Percentiles rank a stretch among this genome's conserved stretches.
Conservation (phyloP, 2,113 vertebrate species). For the Cheirogaleus medius region DNA sequence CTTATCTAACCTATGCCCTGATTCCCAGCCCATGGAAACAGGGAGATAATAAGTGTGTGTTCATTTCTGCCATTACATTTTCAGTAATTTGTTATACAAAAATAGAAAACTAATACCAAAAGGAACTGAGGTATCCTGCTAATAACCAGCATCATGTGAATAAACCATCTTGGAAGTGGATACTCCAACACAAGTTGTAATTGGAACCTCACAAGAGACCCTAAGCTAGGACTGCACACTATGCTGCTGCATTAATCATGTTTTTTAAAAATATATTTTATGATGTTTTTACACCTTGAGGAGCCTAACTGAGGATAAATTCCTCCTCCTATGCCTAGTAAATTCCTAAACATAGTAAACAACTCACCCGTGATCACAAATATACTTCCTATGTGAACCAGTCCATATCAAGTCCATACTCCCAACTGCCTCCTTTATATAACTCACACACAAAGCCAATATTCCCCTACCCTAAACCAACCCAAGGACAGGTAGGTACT, state of each 20-base stretch:
- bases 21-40: not conserved
- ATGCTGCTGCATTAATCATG: not conserved
- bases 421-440: not conserved
- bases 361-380: not conserved
- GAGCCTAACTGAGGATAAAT: not conserved
- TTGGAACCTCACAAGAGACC: not conserved
- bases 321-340: not conserved
- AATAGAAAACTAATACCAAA: not conserved
- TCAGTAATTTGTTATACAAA: not conserved
- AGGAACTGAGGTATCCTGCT: not conserved
- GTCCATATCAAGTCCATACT: not conserved
- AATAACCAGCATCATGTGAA: not conserved
- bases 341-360: not conserved
- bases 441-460: not conserved
- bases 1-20: not conserved
- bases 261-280: not conserved
- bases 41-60: not conserved
- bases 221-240: not conserved
- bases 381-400: not conserved
- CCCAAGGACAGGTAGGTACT: fast-evolving
- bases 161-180: not conserved
- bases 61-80: not conserved
- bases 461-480: not conserved
- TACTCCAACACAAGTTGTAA: not conserved
- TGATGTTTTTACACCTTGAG: not conserved